Evolutionary conservation across 2,797 vertebrate genomes (phyloP).

Genomic region (Gorsachius magnificus): DNA sequence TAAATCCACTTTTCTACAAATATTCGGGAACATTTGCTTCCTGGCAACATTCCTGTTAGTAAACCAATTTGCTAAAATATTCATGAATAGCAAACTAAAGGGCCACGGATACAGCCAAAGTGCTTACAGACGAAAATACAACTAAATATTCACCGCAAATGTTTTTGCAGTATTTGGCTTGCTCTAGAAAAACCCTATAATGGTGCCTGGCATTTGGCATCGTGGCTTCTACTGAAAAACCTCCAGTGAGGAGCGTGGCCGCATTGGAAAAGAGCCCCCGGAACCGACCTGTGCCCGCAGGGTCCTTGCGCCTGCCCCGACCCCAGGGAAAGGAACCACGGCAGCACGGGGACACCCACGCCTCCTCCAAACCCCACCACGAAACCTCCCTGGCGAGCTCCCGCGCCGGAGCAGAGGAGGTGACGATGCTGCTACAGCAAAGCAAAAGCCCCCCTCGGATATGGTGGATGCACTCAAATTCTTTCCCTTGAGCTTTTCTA

Average conservation of each 20-base stretch:
- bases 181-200: background rate
- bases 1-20: conserved; percentile 12
- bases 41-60: conserved; percentile 26
- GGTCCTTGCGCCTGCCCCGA: accelerated
- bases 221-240: background rate
- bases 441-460: accelerated
- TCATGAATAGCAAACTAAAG: conserved; percentile 22
- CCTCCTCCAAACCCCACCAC: background rate
- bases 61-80: conserved; percentile 59
- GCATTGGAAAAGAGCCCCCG: background rate
- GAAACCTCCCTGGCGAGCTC: accelerated
- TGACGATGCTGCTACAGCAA: accelerated
- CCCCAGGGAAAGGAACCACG: accelerated
- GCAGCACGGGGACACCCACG: accelerated
- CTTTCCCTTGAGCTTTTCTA: background rate
- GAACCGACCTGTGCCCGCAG: accelerated
- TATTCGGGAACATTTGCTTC: conserved; percentile 32
- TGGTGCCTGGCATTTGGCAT: background rate
- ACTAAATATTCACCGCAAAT: background rate
- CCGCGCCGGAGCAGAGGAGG: background rate
- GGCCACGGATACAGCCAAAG: background rate
- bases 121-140: background rate
- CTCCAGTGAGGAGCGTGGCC: background rate
- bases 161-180: background rate
- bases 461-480: background rate